Conservation (phyloP, 2,888 invertebrate genomes). For the Omphaloscelis lunosa region DNA sequence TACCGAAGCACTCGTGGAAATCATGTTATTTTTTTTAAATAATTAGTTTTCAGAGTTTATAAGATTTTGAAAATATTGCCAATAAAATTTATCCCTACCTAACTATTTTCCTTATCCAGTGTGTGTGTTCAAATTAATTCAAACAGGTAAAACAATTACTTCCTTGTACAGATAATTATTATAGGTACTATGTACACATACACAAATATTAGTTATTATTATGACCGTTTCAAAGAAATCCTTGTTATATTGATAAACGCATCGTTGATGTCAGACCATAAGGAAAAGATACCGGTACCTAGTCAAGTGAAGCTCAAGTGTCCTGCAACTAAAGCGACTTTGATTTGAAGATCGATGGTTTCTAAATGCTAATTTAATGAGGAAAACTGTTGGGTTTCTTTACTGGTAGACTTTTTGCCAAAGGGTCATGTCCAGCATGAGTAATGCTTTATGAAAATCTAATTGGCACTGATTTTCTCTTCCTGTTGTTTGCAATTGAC, state of each 20-base stretch:
- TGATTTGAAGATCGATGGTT: conserved; percentile 23
- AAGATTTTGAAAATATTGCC: neutral
- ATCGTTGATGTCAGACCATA: neutral
- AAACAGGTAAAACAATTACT: conserved; percentile 12
- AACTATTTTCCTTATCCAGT: neutral
- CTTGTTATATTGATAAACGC: conserved; percentile 15
- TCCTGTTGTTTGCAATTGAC: neutral
- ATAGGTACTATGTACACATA: conserved; percentile 1
- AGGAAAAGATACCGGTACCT: conserved; percentile 33
- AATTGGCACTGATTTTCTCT: conserved; percentile 20
- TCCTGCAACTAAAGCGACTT: conserved; percentile 11
- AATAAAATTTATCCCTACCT: too few species aligned
- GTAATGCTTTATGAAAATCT: conserved; percentile 12
- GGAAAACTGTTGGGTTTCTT: conserved; percentile 43
- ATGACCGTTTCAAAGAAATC: conserved; percentile 33
- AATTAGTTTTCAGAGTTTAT: neutral
- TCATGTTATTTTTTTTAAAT: neutral
- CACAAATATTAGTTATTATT: conserved; percentile 21
- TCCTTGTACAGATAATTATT: conserved; percentile 16
- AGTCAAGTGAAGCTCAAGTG: conserved; percentile 18
- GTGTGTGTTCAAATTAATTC: neutral
- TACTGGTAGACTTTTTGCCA: conserved; percentile 12
- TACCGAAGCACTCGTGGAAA: neutral
- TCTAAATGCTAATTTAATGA: conserved; percentile 10
- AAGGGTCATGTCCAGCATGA: neutral